phyloP scores from a whole-genome alignment of 2,888 invertebrate species.

The Operophtera brumata region DNA sequence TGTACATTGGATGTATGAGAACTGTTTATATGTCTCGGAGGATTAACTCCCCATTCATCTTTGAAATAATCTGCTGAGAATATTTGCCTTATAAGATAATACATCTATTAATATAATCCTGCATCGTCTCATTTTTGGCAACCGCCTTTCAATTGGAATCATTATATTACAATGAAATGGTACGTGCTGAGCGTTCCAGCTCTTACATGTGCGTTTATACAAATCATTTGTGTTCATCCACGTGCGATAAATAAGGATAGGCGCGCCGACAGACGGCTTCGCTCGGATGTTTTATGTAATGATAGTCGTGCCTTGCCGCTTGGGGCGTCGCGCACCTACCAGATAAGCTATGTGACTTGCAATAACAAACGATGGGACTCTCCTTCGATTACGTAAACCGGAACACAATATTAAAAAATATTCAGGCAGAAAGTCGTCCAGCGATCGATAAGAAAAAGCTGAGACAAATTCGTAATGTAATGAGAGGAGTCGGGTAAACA shows the following conservation, averaged over 20 bases:
- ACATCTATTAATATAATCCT: constrained; percentile 11
- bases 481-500: constrained; percentile 61
- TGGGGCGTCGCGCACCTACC: constrained; percentile 43
- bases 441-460: constrained; percentile 63
- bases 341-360: constrained; percentile 48
- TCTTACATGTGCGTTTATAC: constrained; percentile 20
- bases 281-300: constrained; percentile 54
- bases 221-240: constrained; percentile 29
- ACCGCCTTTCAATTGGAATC: constrained; percentile 31
- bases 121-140: constrained; percentile 30
- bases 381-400: constrained; percentile 72
- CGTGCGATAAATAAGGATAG: constrained; percentile 31
- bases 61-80: constrained; percentile 8
- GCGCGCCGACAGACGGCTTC: constrained; percentile 34
- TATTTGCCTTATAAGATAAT: constrained; percentile 6
- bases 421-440: constrained; percentile 43
- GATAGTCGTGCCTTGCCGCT: constrained; percentile 37
- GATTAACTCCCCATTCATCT: constrained; percentile 4
- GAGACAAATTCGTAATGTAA: constrained; percentile 60
- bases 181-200: constrained; percentile 16
- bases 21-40: neutral
- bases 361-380: constrained; percentile 55
- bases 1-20: neutral
- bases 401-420: constrained; percentile 62
- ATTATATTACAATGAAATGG: constrained; percentile 28